Base-by-base conservation (phyloP, 2,113 vertebrate genomes). In the Semnornis frantzii region DNA sequence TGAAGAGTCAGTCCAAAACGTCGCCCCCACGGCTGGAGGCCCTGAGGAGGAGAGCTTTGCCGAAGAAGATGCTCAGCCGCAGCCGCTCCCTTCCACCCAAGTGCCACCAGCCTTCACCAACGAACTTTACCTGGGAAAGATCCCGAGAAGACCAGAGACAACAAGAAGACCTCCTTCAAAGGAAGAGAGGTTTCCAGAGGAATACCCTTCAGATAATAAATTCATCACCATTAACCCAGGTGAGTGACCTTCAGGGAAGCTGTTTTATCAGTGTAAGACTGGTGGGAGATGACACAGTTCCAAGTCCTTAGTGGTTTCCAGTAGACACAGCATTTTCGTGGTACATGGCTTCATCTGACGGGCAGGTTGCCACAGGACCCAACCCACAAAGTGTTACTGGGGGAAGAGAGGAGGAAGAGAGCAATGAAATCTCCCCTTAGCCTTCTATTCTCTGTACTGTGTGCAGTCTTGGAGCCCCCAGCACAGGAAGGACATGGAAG, bases 161-260 rank as follows among this genome's bases (percentile, higher is more conserved):
- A 96, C 97, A 10, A 94, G 82, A 80, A 97, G 94, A 89, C 89
- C 97, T 30, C 16, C 58, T 90, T 95, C 94, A 33, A 95, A 87
- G 68, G 95, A 96, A 27, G 93, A 96, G 89, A 92, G 95, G 17
- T 95, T 97, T 90, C 94, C 94, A 8, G 97, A 98, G 88, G 97
- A 94, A 62, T 85, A 90, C 60, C 94, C 91, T 31, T 94, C 93
- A 37, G 98, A 98, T 50, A 97, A 97, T 91, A 97, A 95, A 95
- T 98, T 98, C 70, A 98, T 98, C 97, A 98, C 98, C 60, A 97
- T 98, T 81, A 97, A 99, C 69, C 98, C 98, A 96, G 98, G 99
- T 99, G 92, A 98, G 98, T 96, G 71, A 58, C n/a, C 30, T 85
- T 42, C 0, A 0, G 11, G 42, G 34, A 69, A 72, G 34, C 9